Conservation (phyloP, 2,888 invertebrate genomes). For the Meiosimyza decipiens region DNA sequence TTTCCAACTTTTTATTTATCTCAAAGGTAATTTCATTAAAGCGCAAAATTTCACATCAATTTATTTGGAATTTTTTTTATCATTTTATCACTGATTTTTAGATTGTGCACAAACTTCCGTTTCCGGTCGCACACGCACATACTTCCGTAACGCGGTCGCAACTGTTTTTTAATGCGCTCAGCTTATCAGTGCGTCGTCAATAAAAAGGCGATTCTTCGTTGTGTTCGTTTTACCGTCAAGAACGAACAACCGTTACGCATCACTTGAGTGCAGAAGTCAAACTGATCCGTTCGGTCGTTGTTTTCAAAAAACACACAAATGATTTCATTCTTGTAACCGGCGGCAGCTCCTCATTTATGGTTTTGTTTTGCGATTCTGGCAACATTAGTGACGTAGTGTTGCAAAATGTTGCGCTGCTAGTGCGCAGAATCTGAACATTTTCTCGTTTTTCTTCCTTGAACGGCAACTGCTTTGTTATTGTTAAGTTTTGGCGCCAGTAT, state of each 20-base stretch:
- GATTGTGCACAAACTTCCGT: background rate
- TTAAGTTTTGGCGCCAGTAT: slow-evolving; percentile 12
- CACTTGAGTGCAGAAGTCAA: slow-evolving; percentile 16
- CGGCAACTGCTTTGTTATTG: background rate
- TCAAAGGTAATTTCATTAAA: background rate
- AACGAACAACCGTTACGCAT: background rate
- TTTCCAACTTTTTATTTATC: background rate
- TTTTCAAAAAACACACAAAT: background rate
- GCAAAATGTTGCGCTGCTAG: background rate
- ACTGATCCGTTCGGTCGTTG: slow-evolving; percentile 9
- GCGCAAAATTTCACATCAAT: background rate
- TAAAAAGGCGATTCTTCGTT: no score
- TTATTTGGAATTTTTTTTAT: background rate
- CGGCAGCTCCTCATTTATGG: background rate
- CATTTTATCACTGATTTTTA: background rate
- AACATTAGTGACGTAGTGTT: background rate
- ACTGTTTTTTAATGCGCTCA: no score
- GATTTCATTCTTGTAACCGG: slow-evolving; percentile 3
- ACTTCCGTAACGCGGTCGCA: background rate
- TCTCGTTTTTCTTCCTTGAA: background rate
- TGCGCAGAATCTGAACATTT: slow-evolving; percentile 1
- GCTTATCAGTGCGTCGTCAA: no score
- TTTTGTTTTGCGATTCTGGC: background rate
- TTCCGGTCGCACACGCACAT: slow-evolving; percentile 8
- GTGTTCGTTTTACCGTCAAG: no score